A percentile compares a stretch with the other conserved stretches of the same genome.
Evolutionary conservation across 2,797 vertebrate genomes (phyloP).

Genomic region (Semaprochilodus insignis): DNA sequence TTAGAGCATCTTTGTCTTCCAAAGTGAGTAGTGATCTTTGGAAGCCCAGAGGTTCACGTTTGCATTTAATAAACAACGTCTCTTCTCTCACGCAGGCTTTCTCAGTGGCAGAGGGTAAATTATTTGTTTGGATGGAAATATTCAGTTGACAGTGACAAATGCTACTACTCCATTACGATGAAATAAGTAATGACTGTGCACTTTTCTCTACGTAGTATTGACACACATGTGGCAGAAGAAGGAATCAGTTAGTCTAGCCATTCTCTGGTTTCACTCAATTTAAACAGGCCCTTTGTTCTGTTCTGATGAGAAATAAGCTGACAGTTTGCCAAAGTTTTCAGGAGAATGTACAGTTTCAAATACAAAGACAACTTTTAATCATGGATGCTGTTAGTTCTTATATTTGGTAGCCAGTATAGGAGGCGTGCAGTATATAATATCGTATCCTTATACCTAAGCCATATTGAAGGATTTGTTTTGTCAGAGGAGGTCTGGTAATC

Average conservation of each 20-base stretch:
- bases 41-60: conserved; percentile 47
- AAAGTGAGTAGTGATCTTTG: conserved; percentile 48
- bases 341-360: background rate
- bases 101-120: background rate
- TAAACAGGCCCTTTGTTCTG: background rate
- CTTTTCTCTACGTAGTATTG: background rate
- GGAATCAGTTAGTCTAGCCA: no score
- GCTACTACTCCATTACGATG: background rate
- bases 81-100: conserved; percentile 6
- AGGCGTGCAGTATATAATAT: background rate
- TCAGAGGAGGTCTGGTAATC: no score
- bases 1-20: conserved; percentile 69
- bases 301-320: background rate
- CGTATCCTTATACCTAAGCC: background rate
- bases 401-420: background rate
- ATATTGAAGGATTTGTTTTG: no score
- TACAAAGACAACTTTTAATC: background rate
- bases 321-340: background rate
- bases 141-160: background rate
- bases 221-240: background rate
- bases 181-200: no score
- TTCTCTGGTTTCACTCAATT: background rate
- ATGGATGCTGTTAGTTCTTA: background rate
- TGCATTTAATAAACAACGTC: conserved; percentile 64
- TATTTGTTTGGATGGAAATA: background rate